Evolutionary conservation across 2,113 vertebrate genomes (phyloP), one percentile per base, ranked within the genome.

Genomic region (Tragelaphus buxtoni): DNA sequence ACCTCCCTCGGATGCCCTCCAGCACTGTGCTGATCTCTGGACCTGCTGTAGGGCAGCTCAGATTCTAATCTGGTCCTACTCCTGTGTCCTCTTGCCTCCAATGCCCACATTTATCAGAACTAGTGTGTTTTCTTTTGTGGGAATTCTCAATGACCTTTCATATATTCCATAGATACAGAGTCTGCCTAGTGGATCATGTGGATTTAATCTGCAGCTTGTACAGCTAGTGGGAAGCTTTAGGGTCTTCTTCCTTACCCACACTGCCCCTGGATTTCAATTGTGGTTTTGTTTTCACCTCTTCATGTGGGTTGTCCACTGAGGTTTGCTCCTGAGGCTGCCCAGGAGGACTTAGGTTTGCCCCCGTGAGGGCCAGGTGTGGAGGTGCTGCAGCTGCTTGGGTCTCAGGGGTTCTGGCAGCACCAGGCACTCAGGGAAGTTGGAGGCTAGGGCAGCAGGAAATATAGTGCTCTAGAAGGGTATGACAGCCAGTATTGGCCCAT

Each of bases 331-430:
- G 65, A 69, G 63, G n/a, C n/a, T 69, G 65, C n/a, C 65, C 65
- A 1, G n/a, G n/a, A 35, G n/a, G 65, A 35, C n/a, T 22, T 22
- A 0, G 17, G n/a, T 22, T 5, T 69, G 9, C n/a, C n/a, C 65
- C 2, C 35, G 65, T 35, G n/a, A 69, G n/a, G 65, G n/a, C 65
- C 18, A 39, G 65, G n/a, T 39, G n/a, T 39, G 65, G 65, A 69
- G n/a, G 65, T 69, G n/a, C 18, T 69, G 65, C 2, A 39, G 18
- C 65, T 69, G n/a, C 1, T 35, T 69, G n/a, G 65, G 65, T 69
- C 4, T 0, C 65, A 69, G n/a, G 63, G 17, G n/a, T 11, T 35
- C n/a, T 69, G 65, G n/a, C 0, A 69, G 65, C 65, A 69, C 18
- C n/a, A 22, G n/a, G n/a, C 1, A 35, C 65, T 69, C n/a, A 69